Evolutionary conservation across 2,888 invertebrate species (phyloP), one percentile per base, ranked within the genome.

Genomic region (Tipula vernalis): DNA sequence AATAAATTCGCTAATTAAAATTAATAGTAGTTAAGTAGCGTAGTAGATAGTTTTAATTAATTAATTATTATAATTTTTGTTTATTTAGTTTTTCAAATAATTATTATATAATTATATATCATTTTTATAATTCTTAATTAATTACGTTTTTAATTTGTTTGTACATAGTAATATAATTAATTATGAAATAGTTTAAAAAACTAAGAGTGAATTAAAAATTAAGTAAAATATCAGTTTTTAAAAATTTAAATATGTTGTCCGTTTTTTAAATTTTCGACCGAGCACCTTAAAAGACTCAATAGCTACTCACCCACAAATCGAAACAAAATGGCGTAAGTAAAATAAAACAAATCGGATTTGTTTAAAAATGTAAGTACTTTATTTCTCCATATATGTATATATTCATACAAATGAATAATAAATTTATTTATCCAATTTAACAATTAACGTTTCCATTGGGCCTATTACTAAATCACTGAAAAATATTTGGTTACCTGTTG

Each of bases 371-470:
- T 51, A 51, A 44, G 4, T 3, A 51, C 5, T 51, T 51, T 51
- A 51, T 51, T 51, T 51, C 3, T 51, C n/a, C n/a, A 51, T 15
- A n/a, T 42, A 10, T 8, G 10, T 42, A 42, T 10, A 44, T 39
- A 39, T 39, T 6, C 6, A 39, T 39, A 47, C 13, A 47, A 4
- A 44, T 44, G 12, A 4, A 44, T 10, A 44, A 83, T 2, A 39
- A 6, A 28, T 84, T 84, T 91, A 93, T 91, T 94, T 94, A 90
- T 94, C 94, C 87, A 95, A 91, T 89, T 93, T 93, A 87, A 94
- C 93, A 88, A 95, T 92, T 88, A 94, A 93, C 3, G 94, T 94
- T 90, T 95, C 94, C 87, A 94, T 93, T 5, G 94, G 93, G 88
- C 93, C 92, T 87, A 91, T 90, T 88, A 89, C 89, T 86, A 91